phyloP scores from a whole-genome alignment of 2,797 vertebrate species.

The Hapalemur alaotrensis region DNA sequence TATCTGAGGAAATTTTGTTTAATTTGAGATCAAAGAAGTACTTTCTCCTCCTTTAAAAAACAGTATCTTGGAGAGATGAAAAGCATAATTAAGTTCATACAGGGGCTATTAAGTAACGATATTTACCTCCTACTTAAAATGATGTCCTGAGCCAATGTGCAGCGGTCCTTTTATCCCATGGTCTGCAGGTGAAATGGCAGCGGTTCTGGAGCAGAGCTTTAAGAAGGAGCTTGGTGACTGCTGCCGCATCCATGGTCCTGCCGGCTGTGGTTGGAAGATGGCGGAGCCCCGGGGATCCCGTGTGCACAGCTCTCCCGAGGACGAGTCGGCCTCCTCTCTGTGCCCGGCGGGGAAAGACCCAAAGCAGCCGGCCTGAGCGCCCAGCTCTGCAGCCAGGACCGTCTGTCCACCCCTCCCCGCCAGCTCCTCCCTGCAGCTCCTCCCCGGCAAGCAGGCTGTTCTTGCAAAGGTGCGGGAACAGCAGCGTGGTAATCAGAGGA shows the following conservation, averaged over 20 bases:
- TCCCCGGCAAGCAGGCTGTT: too few species aligned
- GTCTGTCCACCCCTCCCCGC: neutral
- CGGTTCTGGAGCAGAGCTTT: slow-evolving; percentile 69
- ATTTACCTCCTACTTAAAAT: slow-evolving; percentile 76
- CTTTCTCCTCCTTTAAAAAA: slow-evolving; percentile 33
- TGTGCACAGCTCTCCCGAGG: neutral
- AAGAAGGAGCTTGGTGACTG: slow-evolving; percentile 71
- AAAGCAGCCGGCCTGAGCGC: neutral
- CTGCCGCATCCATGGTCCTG: slow-evolving; percentile 58
- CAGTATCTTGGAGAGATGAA: slow-evolving; percentile 73
- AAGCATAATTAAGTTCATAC: slow-evolving; percentile 80
- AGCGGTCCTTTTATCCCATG: slow-evolving; percentile 64
- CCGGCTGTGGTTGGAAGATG: neutral
- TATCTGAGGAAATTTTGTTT: slow-evolving; percentile 79
- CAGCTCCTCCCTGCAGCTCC: neutral
- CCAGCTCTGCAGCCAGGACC: neutral
- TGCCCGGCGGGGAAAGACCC: neutral
- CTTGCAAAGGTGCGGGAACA: neutral
- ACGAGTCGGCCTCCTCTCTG: neutral
- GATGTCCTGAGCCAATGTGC: slow-evolving; percentile 69
- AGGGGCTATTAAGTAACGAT: slow-evolving; percentile 79
- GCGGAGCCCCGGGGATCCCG: neutral
- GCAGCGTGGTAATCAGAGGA: too few species aligned
- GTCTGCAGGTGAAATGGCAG: slow-evolving; percentile 78
- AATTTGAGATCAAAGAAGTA: slow-evolving; percentile 81